Base-by-base conservation (phyloP, 53 echinoderm and acorn worm genomes). In the Arbacia lixula region DNA sequence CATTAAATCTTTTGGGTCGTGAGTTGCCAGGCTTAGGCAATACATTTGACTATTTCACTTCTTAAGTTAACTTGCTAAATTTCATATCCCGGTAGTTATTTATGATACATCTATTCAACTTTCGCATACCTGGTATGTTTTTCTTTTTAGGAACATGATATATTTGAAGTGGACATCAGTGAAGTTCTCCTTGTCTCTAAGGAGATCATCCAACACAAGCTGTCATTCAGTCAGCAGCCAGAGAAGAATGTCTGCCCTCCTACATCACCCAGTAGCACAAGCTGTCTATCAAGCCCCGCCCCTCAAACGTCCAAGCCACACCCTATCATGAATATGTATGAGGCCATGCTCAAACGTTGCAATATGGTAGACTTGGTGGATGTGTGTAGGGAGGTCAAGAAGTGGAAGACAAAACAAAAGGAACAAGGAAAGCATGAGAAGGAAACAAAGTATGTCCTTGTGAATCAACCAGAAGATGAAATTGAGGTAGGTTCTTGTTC, bases 141-240 rank as follows among this genome's bases (percentile, higher is more conserved):
- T n/a, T n/a, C n/a, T n/a, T n/a, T n/a, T n/a, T n/a, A 93, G 94
- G 88, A 93, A 76, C 74, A 86, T 77, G 91, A 76, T 25, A 33
- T 81, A 12, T 93, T 76, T 83, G 94, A 93, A 27, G 78, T 91
- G 0, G 94, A 91, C 50, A 84, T 81, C 46, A 91, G 94, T 12
- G 88, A 93, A 31, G 91, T 93, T 14, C 85, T 91, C 6, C 83
- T 80, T 8, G 74, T 62, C 20, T 68, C 88, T 1, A 64, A 63
- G 6, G 28, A 68, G 17, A 42, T 93, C 19, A 52, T 54, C 43
- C 35, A 86, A 9, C 77, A 84, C 39, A 86, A 89, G 66, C 83
- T 92, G 3, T 58, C 86, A 20, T 25, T 53, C 12, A 55, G 16
- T 17, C 24, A 35, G 74, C 74, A 43, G 46, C 49, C n/a, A n/a